Evolutionary conservation across 2,888 invertebrate species (phyloP), one percentile per base, ranked within the genome.

Genomic region (Dugesia japonica): DNA sequence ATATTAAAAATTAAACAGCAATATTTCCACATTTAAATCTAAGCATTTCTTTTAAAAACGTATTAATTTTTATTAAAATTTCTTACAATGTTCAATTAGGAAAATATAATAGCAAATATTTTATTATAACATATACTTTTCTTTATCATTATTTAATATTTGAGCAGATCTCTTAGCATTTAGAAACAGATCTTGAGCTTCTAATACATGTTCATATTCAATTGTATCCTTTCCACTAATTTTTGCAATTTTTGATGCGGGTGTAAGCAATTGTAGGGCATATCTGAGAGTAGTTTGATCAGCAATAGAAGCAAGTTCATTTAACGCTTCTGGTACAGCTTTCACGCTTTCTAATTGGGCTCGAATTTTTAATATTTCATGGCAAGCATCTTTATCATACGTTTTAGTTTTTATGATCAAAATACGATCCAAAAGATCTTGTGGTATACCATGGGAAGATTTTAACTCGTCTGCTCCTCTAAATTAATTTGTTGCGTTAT

Each of bases 161-260:
- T 91, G 91, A 0, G 94, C 92, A 0, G 95, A 95, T 33, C 93
- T 89, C 86, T 97, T 97, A 26, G 94, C 94, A 87, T 98, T 97
- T 79, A 93, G 88, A 87, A 98, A 98, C 23, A 98, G 87, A 33
- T 89, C 86, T 73, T 83, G 81, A 9, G 92, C 90, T 84, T 94
- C 92, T 31, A 89, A 87, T 42, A 98, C 87, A 83, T 97, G 95
- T 77, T 89, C 89, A 78, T 89, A 89, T 26, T 89, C 87, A 79
- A 97, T 92, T 79, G 86, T 87, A 28, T 88, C 86, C 79, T 90
- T 88, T 9, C 93, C 94, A 83, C 91, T 94, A 33, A 93, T 90
- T 84, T 91, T 91, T 20, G 93, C 91, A 79, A 93, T 87, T 79
- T 97, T 88, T 79, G 89, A 88, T 17, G 92, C 90, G 0, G 98